phyloP scores from a whole-genome alignment of 2,797 vertebrate species.

The Heteromormyrus szaboi region DNA sequence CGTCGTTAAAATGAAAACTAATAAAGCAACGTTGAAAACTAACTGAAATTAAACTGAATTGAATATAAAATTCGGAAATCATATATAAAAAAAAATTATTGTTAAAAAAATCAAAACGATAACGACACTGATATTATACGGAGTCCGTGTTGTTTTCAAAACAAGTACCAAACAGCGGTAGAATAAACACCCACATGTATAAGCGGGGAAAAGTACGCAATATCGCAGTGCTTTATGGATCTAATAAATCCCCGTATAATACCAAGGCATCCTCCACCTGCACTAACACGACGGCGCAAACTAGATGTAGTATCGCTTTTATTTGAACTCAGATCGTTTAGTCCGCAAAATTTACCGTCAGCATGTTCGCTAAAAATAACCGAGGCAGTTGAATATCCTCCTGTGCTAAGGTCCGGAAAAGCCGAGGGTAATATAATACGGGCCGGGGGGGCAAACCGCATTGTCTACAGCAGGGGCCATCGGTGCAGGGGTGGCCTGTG shows the following conservation, averaged over 20 bases:
- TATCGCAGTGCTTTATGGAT: not conserved
- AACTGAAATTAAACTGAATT: not conserved
- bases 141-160: not conserved
- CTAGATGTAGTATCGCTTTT: slow-evolving; percentile 53
- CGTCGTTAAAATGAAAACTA: not conserved
- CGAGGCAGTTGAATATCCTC: slow-evolving; percentile 68
- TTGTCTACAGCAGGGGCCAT: slow-evolving; percentile 68
- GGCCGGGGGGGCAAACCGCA: slow-evolving; percentile 47
- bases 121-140: not conserved
- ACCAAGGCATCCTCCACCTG: not conserved
- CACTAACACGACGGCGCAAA: slow-evolving; percentile 24
- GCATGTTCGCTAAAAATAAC: slow-evolving; percentile 67
- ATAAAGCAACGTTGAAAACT: not conserved
- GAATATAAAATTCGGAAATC: not conserved
- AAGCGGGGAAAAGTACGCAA: not conserved
- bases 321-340: slow-evolving; percentile 61
- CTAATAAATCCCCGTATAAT: not conserved
- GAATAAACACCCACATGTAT: not conserved
- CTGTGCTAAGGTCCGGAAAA: slow-evolving; percentile 63
- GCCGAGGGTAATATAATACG: slow-evolving; percentile 61
- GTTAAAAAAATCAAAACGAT: not conserved
- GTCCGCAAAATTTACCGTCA: slow-evolving; percentile 63
- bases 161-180: not conserved
- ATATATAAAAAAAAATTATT: not conserved
- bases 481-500: not conserved